Evolutionary conservation across 2,888 invertebrate genomes (phyloP).

Genomic region (Nemotelus pantherinus): DNA sequence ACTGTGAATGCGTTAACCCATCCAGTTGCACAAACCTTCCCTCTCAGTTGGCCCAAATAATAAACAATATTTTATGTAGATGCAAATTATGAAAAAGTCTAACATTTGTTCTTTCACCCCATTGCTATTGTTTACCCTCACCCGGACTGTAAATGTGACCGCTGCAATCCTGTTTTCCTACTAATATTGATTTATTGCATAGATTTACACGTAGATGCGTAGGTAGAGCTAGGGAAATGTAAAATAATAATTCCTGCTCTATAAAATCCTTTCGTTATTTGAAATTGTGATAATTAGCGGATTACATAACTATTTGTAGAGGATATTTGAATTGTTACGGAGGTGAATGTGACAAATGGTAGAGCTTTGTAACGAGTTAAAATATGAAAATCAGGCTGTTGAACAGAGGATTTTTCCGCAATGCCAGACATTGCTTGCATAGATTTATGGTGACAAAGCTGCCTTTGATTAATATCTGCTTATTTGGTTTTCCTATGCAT

Average conservation of each 20-base stretch:
- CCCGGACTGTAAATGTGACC: slow-evolving; percentile 29
- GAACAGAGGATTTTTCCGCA: too few species aligned
- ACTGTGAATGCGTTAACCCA: too few species aligned
- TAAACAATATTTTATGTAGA: not conserved
- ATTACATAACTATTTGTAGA: slow-evolving; percentile 12
- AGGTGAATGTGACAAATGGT: not conserved
- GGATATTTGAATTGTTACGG: not conserved
- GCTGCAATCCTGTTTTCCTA: slow-evolving; percentile 5
- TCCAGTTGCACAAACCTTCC: too few species aligned
- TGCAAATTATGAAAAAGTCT: slow-evolving; percentile 34
- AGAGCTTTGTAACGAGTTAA: too few species aligned
- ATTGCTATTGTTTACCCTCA: not conserved
- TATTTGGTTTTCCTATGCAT: too few species aligned
- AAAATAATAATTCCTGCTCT: not conserved
- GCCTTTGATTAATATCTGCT: too few species aligned
- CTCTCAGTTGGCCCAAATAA: too few species aligned
- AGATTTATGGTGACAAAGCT: too few species aligned
- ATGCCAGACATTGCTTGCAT: too few species aligned
- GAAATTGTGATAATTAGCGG: slow-evolving; percentile 36
- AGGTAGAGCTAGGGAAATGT: not conserved
- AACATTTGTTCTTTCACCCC: slow-evolving; percentile 33
- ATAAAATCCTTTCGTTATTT: slow-evolving; percentile 10
- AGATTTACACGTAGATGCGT: not conserved
- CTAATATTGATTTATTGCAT: slow-evolving; percentile 38
- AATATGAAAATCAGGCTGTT: too few species aligned